These are phyloP conservation scores for Maniola jurtina DNA, from an alignment of 1,140 invertebrate species.

Conservation along the genomic window DNA sequence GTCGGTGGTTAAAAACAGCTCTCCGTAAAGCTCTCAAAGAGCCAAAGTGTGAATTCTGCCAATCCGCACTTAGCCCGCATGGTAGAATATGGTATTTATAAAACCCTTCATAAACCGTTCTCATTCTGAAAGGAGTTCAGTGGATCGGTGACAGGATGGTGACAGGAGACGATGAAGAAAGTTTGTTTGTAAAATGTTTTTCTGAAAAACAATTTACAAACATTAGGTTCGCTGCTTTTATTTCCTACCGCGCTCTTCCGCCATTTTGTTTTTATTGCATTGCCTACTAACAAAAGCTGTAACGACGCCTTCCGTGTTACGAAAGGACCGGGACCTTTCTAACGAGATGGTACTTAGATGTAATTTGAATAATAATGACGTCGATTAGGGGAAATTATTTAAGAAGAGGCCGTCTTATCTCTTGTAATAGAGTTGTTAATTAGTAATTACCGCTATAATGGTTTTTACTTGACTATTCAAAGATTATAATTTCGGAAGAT, in stretches of 20 bases:
- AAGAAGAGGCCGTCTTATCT: not conserved
- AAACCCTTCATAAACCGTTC: too few species aligned
- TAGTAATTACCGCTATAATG: not conserved
- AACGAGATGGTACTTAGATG: not conserved
- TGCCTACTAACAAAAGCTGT: constrained; percentile 6
- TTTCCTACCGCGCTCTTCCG: not conserved
- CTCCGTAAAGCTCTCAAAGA: too few species aligned
- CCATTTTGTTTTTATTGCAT: not conserved
- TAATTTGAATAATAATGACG: constrained; percentile 4
- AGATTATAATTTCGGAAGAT: too few species aligned
- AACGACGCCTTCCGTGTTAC: constrained; percentile 2
- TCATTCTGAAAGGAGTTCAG: too few species aligned
- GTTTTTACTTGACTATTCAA: not conserved
- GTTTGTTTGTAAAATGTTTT: too few species aligned
- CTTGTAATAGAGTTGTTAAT: not conserved
- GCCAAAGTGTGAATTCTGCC: too few species aligned
- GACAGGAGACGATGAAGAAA: too few species aligned
- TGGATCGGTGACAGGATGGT: too few species aligned
- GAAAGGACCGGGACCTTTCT: not conserved
- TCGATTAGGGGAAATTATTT: not conserved
- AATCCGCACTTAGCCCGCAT: too few species aligned
- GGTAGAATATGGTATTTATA: too few species aligned
- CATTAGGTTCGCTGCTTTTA: not conserved
- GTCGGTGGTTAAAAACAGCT: too few species aligned
- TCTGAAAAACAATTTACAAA: not conserved